Evolutionary conservation across 1,140 invertebrate species (phyloP).

Genomic region (Vollenhovia emeryi): DNA sequence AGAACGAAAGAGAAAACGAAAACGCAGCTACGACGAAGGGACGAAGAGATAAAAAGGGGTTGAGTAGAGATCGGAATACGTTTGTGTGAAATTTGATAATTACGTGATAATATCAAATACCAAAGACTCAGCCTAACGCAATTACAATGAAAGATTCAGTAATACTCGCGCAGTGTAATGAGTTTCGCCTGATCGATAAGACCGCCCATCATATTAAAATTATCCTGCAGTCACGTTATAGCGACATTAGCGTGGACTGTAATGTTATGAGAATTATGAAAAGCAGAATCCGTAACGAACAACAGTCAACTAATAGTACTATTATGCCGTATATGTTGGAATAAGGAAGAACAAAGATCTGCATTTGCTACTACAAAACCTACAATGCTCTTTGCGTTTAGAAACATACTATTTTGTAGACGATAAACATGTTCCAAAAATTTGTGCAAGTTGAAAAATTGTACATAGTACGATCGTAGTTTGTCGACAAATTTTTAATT

Average conservation of each 20-base stretch:
- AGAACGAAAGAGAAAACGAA: constrained; percentile 18
- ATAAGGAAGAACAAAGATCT: background rate
- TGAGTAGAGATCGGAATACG: background rate
- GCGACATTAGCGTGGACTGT: background rate
- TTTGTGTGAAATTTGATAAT: constrained; percentile 26
- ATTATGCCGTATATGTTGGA: background rate
- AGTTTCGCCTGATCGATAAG: background rate
- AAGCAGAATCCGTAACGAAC: background rate
- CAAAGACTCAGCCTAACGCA: background rate
- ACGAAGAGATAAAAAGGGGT: background rate
- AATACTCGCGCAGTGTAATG: background rate
- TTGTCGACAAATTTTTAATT: too few species aligned
- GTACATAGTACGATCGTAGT: too few species aligned
- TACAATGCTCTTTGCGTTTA: too few species aligned
- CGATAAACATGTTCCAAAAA: too few species aligned
- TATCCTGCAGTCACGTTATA: background rate
- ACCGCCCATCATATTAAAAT: background rate
- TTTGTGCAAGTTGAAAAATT: too few species aligned
- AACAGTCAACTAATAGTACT: background rate
- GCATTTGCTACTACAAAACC: background rate
- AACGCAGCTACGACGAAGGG: background rate
- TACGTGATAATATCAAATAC: background rate
- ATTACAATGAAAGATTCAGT: background rate
- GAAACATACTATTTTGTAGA: too few species aligned
- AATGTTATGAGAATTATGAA: background rate